Base-by-base conservation (phyloP, 2,113 vertebrate genomes). In the Stigmatopora argus region DNA sequence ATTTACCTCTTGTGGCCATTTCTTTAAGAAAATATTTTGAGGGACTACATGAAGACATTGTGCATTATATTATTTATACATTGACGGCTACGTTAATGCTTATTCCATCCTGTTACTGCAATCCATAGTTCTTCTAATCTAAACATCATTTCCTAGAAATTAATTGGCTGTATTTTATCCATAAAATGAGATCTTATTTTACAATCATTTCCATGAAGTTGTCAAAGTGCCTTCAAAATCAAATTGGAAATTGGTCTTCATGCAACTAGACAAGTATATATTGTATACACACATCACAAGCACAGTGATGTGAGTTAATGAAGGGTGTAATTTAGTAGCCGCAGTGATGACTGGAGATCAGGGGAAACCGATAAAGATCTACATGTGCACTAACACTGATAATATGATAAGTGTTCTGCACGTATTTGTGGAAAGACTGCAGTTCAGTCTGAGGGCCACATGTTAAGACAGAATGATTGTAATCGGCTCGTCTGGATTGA, bases 251-350 rank as follows among this genome's bases (percentile, higher is more conserved):
- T n/a, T n/a, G 57, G 17, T 59, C 57, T 34, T 41, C 3, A 59
- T 41, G 57, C 10, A n/a, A 6, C 10, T 9, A 41, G 18, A 59
- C 57, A 19, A 59, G 8, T n/a, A 18, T n/a, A n/a, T 2, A 41
- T 10, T 57, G 14, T 7, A 58, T 31, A 10, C 51, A 19, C 48
- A 18, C 58, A 41, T 26, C 56, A 62, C 64, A 64, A 14, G 31
- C 68, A 61, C 75, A 66, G 79, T 84, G 79, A 84, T 87, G 83
- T 78, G 74, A 87, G 83, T 77, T 88, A 89, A 90, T 88, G 85
- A 84, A 86, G 82, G 86, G 78, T 88, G 87, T 87, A 89, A 90
- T 90, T 87, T 89, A 88, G 84, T 71, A 86, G 82, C 80, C 81
- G 65, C 78, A 67, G 66, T 75, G 79, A 86, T 86, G 87, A 87